These are phyloP conservation scores for Eupithecia vulgata DNA, from an alignment of 2,888 invertebrate species.

Conservation along the genomic window DNA sequence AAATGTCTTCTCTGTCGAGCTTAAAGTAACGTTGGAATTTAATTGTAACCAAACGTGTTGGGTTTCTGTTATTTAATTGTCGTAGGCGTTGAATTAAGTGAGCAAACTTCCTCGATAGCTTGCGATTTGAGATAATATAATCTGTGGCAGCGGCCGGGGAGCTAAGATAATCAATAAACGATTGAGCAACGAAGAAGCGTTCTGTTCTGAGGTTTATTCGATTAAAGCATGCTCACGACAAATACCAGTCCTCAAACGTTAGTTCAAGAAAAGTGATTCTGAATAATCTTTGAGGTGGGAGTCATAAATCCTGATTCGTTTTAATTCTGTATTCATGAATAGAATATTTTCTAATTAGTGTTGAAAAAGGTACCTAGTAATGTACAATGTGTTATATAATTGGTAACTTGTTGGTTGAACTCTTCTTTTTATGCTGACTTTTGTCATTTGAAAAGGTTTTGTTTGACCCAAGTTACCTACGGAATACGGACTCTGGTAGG, in stretches of 20 bases:
- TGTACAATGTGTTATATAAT: neutral
- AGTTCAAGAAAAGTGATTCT: neutral
- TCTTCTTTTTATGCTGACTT: neutral
- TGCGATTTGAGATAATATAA: neutral
- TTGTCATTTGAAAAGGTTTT: neutral
- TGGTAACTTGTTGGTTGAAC: neutral
- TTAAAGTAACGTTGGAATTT: neutral
- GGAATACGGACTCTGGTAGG: too few relatives aligned
- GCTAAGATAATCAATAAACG: conserved; percentile 29
- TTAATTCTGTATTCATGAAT: neutral
- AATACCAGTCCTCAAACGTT: neutral
- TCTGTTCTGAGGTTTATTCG: conserved; percentile 14
- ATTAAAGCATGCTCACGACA: conserved; percentile 14
- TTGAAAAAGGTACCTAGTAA: neutral
- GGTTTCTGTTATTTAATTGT: neutral
- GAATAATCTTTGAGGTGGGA: neutral
- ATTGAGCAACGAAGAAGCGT: conserved; percentile 4
- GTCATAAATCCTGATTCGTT: neutral
- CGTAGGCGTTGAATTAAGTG: conserved; percentile 5
- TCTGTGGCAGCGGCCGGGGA: conserved; percentile 6
- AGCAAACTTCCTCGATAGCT: neutral
- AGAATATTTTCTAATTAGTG: neutral
- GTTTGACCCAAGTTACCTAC: too few relatives aligned
- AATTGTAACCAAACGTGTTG: neutral
- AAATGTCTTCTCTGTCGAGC: too few relatives aligned